Evolutionary conservation across 2,113 vertebrate genomes (phyloP).

Genomic region (Pteronura brasiliensis): DNA sequence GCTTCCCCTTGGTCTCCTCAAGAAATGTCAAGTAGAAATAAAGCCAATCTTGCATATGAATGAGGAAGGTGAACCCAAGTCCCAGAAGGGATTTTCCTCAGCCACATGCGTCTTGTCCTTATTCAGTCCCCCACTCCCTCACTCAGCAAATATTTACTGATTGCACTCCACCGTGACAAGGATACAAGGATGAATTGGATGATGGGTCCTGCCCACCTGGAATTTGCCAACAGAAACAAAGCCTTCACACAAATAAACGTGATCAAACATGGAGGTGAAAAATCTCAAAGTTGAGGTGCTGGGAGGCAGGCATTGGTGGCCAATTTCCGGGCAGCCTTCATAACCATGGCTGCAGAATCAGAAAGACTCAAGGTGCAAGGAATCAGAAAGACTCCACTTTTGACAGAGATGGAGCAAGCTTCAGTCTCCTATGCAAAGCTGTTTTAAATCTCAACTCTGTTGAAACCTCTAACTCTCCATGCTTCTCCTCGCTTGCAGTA

Average conservation of each 20-base stretch:
- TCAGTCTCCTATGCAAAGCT: slow-evolving; percentile 34
- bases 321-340: background rate
- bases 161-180: background rate
- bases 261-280: background rate
- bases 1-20: background rate
- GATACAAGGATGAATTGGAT: background rate
- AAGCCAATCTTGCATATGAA: background rate
- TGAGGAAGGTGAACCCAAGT: background rate
- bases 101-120: background rate
- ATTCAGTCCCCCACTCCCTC: background rate
- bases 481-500: background rate
- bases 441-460: slow-evolving; percentile 48
- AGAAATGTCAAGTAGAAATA: background rate
- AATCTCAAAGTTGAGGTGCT: background rate
- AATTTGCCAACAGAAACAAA: background rate
- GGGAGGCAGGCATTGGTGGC: background rate
- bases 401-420: background rate
- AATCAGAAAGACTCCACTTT: background rate
- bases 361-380: background rate
- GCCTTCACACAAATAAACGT: background rate
- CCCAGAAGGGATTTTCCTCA: background rate
- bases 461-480: background rate
- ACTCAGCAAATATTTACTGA: background rate
- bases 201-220: background rate
- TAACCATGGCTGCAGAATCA: background rate